phyloP scores from a whole-genome alignment of 2,113 vertebrate genomes.

The Chamaetylas fuelleborni region DNA sequence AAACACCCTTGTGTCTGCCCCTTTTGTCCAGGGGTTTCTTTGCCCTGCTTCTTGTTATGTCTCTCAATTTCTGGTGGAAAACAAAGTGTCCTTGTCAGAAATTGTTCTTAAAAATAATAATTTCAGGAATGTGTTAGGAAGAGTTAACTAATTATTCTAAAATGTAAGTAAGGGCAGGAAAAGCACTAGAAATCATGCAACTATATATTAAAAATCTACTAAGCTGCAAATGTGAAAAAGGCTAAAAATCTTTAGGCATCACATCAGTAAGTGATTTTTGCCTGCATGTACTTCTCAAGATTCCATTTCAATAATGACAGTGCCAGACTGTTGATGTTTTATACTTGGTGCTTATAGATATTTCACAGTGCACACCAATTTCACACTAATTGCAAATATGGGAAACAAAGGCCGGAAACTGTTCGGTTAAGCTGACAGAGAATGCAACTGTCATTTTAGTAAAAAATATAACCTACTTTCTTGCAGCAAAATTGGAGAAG shows the following conservation, averaged over 20 bases:
- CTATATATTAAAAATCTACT: not conserved
- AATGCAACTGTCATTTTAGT: not conserved
- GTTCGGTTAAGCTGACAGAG: not conserved
- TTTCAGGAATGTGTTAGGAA: not conserved
- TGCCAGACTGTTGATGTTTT: not conserved
- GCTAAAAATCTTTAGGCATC: not conserved
- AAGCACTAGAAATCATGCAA: not conserved
- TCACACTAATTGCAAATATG: not conserved
- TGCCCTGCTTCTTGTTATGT: not conserved
- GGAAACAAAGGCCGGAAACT: not conserved
- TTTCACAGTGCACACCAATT: not conserved
- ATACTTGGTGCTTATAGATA: not conserved
- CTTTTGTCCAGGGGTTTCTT: not conserved
- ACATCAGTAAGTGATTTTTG: not conserved
- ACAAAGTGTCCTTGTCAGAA: not conserved
- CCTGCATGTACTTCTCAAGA: not conserved
- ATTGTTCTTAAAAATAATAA: not conserved
- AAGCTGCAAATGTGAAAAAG: not conserved
- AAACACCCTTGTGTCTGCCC: not conserved
- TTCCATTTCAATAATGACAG: not conserved
- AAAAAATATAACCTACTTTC: not conserved
- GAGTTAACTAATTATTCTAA: not conserved
- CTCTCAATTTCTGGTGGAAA: not conserved
- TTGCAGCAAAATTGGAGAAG: constrained; percentile 94
- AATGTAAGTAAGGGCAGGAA: not conserved